Conservation (phyloP, 30 jellyfish, hydroid and myxozoan genomes). For the Hydra vulgaris region DNA sequence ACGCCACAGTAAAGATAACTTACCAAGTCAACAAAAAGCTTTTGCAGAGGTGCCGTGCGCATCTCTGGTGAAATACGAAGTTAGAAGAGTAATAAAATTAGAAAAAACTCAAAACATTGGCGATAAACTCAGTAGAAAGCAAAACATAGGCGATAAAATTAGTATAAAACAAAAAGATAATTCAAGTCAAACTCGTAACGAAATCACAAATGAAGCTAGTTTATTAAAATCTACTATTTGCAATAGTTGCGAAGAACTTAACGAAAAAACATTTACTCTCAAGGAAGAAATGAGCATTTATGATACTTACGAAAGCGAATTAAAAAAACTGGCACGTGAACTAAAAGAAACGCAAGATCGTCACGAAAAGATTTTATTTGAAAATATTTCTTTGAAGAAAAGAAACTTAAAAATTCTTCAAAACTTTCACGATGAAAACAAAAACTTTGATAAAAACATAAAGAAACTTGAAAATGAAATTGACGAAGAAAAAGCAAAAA, state of each 20-base stretch:
- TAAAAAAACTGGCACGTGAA: not conserved
- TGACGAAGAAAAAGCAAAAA: conserved; percentile 20
- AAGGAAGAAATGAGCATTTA: not conserved
- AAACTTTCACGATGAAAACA: not conserved
- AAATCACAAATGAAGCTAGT: too few relatives aligned
- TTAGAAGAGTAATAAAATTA: conserved; percentile 6
- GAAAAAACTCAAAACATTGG: conserved; percentile 1
- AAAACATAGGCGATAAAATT: too few relatives aligned
- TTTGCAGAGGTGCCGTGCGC: conserved; percentile 11
- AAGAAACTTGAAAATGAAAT: conserved; percentile 6
- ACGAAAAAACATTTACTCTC: not conserved
- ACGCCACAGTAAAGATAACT: not conserved
- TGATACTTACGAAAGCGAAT: not conserved
- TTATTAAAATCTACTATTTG: too few relatives aligned
- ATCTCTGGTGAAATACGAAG: conserved; percentile 22
- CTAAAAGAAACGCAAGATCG: not conserved
- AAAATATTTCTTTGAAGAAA: not conserved
- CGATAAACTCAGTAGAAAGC: not conserved
- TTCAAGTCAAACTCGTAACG: too few relatives aligned
- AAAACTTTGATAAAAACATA: not conserved
- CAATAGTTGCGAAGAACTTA: not conserved
- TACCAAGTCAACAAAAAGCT: not conserved
- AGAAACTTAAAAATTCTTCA: not conserved
- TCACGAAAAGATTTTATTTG: not conserved
- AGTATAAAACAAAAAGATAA: too few relatives aligned